Percentiles rank a stretch among this genome's conserved stretches.
phyloP scores from a whole-genome alignment of 2,113 vertebrate genomes.

The Lichenostomus cassidix region DNA sequence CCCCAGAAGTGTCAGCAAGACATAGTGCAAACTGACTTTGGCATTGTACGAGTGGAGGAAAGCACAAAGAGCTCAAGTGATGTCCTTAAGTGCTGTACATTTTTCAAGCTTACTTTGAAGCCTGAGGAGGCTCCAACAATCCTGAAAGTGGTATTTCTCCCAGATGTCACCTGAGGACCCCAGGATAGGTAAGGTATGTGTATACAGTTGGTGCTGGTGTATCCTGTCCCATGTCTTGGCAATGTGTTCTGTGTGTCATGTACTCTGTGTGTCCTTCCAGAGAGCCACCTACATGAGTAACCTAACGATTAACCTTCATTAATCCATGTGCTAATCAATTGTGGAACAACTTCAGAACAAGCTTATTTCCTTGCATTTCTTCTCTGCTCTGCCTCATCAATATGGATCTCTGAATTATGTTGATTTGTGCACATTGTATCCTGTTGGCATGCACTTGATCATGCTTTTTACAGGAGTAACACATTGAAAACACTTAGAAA shows the following conservation, averaged over 20 bases:
- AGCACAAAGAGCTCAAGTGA: neutral
- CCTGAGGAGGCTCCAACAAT: neutral
- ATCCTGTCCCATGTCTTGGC: rapidly evolving
- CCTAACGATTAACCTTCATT: neutral
- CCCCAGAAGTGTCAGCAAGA: neutral
- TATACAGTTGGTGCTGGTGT: neutral
- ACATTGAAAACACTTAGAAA: neutral
- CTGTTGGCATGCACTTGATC: neutral
- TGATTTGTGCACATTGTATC: neutral
- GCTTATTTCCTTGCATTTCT: neutral
- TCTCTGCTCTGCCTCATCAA: neutral
- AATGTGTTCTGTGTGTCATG: neutral
- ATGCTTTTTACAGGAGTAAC: neutral
- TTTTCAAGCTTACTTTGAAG: neutral
- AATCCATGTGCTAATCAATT: neutral
- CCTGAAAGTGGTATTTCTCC: neutral
- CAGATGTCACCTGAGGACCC: neutral
- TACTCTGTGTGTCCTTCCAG: neutral
- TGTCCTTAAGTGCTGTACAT: neutral
- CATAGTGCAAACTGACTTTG: neutral
- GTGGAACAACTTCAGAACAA: neutral
- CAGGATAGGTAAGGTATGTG: neutral
- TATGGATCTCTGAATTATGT: neutral
- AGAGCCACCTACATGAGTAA: neutral
- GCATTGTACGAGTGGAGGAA: neutral